These are phyloP conservation scores for Drosophila robusta DNA, from an alignment of 2,888 invertebrate species.

Conservation along the genomic window DNA sequence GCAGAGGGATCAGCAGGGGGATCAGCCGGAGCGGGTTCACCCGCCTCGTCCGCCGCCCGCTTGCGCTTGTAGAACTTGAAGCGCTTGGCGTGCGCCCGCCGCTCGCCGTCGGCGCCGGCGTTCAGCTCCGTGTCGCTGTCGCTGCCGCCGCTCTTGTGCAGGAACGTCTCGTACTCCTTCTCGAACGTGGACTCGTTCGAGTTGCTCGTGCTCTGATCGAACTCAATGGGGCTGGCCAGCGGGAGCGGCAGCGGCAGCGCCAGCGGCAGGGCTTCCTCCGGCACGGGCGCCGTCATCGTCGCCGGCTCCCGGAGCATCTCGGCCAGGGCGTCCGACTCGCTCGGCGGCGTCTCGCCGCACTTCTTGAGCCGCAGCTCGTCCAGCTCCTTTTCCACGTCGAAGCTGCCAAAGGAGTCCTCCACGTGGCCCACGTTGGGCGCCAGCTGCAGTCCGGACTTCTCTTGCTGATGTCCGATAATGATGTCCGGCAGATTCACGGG, in stretches of 20 bases:
- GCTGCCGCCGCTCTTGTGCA: slow-evolving; percentile 76
- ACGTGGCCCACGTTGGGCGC: slow-evolving; percentile 10
- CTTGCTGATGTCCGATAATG: slow-evolving; percentile 84
- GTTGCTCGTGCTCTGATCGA: slow-evolving; percentile 72
- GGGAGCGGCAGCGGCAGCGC: slow-evolving; percentile 23
- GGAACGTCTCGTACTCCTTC: slow-evolving; percentile 82
- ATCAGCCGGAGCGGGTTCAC: background rate
- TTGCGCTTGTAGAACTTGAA: slow-evolving; percentile 81
- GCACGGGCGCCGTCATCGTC: background rate
- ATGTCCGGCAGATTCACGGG: slow-evolving; percentile 84
- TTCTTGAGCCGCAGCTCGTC: slow-evolving; percentile 74
- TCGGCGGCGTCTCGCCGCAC: slow-evolving; percentile 16
- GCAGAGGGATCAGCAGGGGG: background rate
- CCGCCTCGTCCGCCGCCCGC: slow-evolving; percentile 22
- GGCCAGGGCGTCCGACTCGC: slow-evolving; percentile 32
- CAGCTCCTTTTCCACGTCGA: slow-evolving; percentile 82
- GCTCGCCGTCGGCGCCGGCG: slow-evolving; percentile 37
- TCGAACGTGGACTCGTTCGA: slow-evolving; percentile 82
- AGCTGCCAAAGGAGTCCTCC: slow-evolving; percentile 73
- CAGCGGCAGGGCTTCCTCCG: background rate
- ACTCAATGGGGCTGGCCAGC: slow-evolving; percentile 61
- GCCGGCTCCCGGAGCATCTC: slow-evolving; percentile 46
- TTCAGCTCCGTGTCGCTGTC: slow-evolving; percentile 54
- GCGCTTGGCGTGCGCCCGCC: slow-evolving; percentile 65
- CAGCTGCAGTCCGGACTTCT: slow-evolving; percentile 68